Conservation (phyloP, 2,888 invertebrate genomes). For the Nymphalis polychloros region DNA sequence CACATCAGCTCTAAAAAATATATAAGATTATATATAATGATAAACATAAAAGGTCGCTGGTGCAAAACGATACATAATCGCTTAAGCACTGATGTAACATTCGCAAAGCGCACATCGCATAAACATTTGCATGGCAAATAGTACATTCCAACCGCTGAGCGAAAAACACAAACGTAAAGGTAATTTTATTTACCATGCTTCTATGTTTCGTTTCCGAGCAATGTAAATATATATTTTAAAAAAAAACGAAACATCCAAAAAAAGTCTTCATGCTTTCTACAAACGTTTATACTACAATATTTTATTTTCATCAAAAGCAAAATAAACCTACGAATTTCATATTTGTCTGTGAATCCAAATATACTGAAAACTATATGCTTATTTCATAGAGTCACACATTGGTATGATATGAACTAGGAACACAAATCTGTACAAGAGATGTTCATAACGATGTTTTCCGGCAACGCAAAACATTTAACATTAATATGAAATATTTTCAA, state of each 20-base stretch:
- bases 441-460: slow-evolving; percentile 3
- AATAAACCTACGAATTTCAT: too few relatives aligned
- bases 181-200: slow-evolving; percentile 5
- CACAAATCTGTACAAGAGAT: not conserved
- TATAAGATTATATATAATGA: not conserved
- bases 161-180: slow-evolving; percentile 1
- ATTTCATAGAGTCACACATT: too few relatives aligned
- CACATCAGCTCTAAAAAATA: not conserved
- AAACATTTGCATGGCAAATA: slow-evolving; percentile 9
- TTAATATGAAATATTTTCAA: slow-evolving; percentile 3
- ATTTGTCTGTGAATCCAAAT: too few relatives aligned
- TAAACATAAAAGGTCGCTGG: not conserved
- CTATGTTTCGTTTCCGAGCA: too few relatives aligned
- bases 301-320: too few relatives aligned
- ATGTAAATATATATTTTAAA: too few relatives aligned
- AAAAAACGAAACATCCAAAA: too few relatives aligned
- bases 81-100: slow-evolving; percentile 5
- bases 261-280: not conserved
- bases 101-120: slow-evolving; percentile 9
- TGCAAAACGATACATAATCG: not conserved
- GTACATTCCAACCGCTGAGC: slow-evolving; percentile 6
- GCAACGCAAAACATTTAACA: slow-evolving; percentile 1
- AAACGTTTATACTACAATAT: too few relatives aligned
- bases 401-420: too few relatives aligned
- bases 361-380: too few relatives aligned